Conservation (phyloP, 2,888 invertebrate species). For the Geophilus truncorum region DNA sequence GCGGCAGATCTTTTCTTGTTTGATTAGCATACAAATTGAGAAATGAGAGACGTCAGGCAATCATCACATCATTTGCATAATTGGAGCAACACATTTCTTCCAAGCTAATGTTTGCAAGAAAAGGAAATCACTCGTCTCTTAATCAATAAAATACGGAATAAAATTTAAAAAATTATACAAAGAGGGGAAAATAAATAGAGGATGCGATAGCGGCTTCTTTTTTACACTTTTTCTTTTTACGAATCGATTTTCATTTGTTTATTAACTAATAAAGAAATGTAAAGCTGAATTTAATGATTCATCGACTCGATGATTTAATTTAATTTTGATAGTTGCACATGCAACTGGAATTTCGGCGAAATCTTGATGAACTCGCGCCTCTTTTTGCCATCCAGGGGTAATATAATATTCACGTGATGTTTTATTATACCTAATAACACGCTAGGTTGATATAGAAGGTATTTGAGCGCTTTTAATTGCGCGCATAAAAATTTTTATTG, state of each 20-base stretch:
- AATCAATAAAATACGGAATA: neutral
- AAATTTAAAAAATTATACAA: neutral
- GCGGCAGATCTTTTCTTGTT: constrained; percentile 1
- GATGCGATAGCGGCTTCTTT: neutral
- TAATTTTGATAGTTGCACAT: neutral
- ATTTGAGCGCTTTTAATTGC: constrained; percentile 1
- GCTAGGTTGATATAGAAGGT: neutral
- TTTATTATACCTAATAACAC: constrained; percentile 16
- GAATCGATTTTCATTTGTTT: neutral
- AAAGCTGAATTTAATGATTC: neutral
- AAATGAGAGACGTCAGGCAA: constrained; percentile 20
- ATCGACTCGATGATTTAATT: neutral
- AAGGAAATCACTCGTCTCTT: neutral
- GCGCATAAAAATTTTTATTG: neutral
- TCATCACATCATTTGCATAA: constrained; percentile 16
- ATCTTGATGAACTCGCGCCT: neutral
- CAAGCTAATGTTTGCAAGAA: neutral
- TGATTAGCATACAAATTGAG: constrained; percentile 16
- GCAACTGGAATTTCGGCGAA: neutral
- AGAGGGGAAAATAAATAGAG: too few species aligned
- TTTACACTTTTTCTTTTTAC: neutral
- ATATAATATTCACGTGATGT: neutral
- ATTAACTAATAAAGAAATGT: neutral
- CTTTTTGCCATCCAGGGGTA: neutral
- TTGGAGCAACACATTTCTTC: constrained; percentile 7